Conservation (phyloP, 2,888 invertebrate species). For the Drosophila ochracea region DNA sequence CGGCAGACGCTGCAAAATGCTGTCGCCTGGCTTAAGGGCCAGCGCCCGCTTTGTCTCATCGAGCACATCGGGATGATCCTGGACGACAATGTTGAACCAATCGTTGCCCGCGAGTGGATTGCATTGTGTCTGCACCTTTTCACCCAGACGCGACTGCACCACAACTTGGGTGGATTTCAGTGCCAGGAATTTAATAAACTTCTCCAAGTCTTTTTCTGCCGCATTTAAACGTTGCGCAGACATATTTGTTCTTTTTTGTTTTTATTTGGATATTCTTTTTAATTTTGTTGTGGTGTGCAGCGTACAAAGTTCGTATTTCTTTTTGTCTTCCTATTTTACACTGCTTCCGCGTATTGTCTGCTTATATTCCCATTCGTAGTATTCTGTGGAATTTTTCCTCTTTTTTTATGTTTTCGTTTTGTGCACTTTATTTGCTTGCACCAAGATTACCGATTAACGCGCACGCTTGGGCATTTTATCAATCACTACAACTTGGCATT, state of each 20-base stretch:
- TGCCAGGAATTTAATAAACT: slow-evolving; percentile 94
- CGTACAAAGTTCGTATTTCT: slow-evolving; percentile 70
- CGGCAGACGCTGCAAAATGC: slow-evolving; percentile 88
- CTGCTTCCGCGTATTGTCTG: slow-evolving; percentile 65
- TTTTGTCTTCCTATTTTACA: slow-evolving; percentile 51
- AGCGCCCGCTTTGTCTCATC: slow-evolving; percentile 91
- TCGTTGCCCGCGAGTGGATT: slow-evolving; percentile 92
- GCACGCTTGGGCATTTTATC: slow-evolving; percentile 45
- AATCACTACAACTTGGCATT: slow-evolving; percentile 44
- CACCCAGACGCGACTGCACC: slow-evolving; percentile 95
- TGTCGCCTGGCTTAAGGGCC: slow-evolving; percentile 86
- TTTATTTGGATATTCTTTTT: slow-evolving; percentile 10
- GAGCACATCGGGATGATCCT: slow-evolving; percentile 93
- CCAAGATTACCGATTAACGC: slow-evolving; percentile 24
- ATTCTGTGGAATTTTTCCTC: slow-evolving; percentile 45
- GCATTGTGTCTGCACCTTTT: slow-evolving; percentile 92
- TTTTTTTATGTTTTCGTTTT: slow-evolving; percentile 44
- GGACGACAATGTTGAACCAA: slow-evolving; percentile 96
- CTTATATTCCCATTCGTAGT: slow-evolving; percentile 36
- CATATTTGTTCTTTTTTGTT: slow-evolving; percentile 67
- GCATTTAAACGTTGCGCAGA: slow-evolving; percentile 83
- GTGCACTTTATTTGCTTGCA: slow-evolving; percentile 39
- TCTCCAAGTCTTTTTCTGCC: slow-evolving; percentile 93
- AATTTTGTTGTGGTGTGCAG: slow-evolving; percentile 24
- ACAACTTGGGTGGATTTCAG: slow-evolving; percentile 96